phyloP scores from a whole-genome alignment of 2,797 vertebrate genomes.

The Bovichtus diacanthus region DNA sequence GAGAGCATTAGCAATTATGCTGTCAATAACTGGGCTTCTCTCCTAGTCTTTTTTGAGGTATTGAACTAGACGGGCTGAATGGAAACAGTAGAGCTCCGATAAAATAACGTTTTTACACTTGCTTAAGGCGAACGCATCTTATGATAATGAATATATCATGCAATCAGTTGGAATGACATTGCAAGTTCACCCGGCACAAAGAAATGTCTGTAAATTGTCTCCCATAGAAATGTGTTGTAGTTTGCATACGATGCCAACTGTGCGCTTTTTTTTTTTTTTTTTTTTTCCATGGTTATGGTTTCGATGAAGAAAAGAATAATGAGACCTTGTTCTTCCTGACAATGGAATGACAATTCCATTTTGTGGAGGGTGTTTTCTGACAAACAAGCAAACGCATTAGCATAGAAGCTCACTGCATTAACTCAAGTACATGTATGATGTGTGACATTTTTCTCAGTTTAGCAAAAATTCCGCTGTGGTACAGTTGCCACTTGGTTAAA shows the following conservation, averaged over 20 bases:
- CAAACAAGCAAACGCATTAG: not conserved
- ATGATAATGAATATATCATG: constrained; percentile 41
- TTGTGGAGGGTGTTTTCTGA: not conserved
- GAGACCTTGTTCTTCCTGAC: constrained; percentile 2
- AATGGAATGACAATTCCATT: not conserved
- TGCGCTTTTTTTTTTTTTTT: too few species aligned
- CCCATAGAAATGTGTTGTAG: not conserved
- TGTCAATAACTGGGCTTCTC: constrained; percentile 22
- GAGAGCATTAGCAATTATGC: constrained; percentile 37
- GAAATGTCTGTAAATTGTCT: constrained; percentile 1
- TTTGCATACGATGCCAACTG: not conserved
- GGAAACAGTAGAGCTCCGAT: constrained; percentile 38
- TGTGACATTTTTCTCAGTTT: not conserved
- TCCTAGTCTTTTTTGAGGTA: constrained; percentile 49
- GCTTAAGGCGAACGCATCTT: constrained; percentile 34
- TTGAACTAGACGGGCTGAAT: constrained; percentile 38
- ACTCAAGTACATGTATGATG: not conserved
- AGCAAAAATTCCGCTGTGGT: not conserved
- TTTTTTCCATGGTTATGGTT: constrained; percentile 17
- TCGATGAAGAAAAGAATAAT: too few species aligned
- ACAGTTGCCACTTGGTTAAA: not conserved
- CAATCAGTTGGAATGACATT: constrained; percentile 35
- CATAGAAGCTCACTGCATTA: not conserved
- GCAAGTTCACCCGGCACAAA: constrained; percentile 9
- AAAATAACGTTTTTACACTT: constrained; percentile 24